Conservation (phyloP, 1,140 invertebrate genomes). For the Orussus abietinus region DNA sequence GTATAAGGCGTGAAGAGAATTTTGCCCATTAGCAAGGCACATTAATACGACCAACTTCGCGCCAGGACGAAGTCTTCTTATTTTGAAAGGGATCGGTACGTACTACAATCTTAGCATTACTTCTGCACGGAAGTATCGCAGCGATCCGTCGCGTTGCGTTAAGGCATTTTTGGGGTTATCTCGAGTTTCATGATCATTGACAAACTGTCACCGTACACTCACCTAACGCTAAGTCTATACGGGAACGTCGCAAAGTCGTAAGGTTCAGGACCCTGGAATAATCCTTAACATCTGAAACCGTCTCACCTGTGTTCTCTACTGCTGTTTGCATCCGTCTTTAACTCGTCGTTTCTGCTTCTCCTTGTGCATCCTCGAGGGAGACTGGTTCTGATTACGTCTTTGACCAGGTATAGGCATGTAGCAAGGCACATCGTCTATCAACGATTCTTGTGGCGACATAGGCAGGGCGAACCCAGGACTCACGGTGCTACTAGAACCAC, state of each 20-base stretch:
- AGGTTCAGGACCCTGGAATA: too few relatives aligned
- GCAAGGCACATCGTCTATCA: constrained; percentile 60
- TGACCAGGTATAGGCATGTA: constrained; percentile 80
- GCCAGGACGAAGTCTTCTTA: background rate
- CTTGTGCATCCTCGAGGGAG: constrained; percentile 51
- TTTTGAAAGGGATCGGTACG: background rate
- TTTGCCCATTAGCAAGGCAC: background rate
- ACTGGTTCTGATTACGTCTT: constrained; percentile 54
- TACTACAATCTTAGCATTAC: too few relatives aligned
- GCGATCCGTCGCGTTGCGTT: too few relatives aligned
- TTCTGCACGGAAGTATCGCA: too few relatives aligned
- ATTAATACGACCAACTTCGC: background rate
- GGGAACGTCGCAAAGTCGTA: too few relatives aligned
- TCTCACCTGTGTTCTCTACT: too few relatives aligned
- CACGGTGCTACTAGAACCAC: constrained; percentile 40
- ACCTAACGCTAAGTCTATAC: too few relatives aligned
- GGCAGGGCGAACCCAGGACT: constrained; percentile 41
- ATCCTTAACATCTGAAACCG: too few relatives aligned
- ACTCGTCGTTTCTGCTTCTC: constrained; percentile 51
- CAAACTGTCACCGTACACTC: too few relatives aligned
- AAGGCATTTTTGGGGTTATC: too few relatives aligned
- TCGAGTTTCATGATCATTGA: too few relatives aligned
- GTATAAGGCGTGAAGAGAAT: background rate
- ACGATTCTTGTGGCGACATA: constrained; percentile 37
- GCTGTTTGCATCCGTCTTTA: constrained; percentile 54